Evolutionary conservation across 2,797 vertebrate genomes (phyloP).

Genomic region (Telmatherina bonti): DNA sequence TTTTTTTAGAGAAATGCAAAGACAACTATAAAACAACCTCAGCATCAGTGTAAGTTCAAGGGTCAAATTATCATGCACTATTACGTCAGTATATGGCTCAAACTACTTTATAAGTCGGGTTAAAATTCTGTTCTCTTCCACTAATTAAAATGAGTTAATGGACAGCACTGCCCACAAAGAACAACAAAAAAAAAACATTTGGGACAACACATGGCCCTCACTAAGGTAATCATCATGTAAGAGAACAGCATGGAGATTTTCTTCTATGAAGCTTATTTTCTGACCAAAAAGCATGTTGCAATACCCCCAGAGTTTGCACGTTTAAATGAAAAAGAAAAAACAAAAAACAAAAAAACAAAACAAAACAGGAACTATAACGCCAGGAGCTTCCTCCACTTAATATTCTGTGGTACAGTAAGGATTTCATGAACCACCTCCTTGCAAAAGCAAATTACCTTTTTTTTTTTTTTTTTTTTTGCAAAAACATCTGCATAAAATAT

Average conservation of each 20-base stretch:
- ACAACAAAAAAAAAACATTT: background rate
- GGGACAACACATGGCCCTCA: background rate
- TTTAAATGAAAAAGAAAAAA: too few species aligned
- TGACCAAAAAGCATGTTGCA: slow-evolving; percentile 35
- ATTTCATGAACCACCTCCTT: slow-evolving; percentile 4
- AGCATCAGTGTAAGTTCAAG: slow-evolving; percentile 52
- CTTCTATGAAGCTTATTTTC: background rate
- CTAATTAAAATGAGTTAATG: background rate
- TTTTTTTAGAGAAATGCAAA: background rate
- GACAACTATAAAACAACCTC: slow-evolving; percentile 3
- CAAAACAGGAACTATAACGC: slow-evolving; percentile 40
- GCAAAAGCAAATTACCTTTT: background rate
- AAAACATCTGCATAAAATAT: background rate
- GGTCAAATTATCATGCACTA: slow-evolving; percentile 56
- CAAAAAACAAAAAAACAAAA: slow-evolving; percentile 36
- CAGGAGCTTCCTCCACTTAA: slow-evolving; percentile 14
- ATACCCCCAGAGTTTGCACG: slow-evolving; percentile 14
- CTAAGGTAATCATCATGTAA: background rate
- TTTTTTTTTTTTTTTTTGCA: background rate
- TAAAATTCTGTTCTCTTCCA: background rate
- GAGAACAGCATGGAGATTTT: background rate
- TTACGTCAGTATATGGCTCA: slow-evolving; percentile 22
- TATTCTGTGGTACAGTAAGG: background rate
- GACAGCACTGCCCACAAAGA: too few species aligned
- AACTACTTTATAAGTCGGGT: background rate